Evolutionary conservation across 2,113 vertebrate species (phyloP).

Genomic region (Notiomystis cincta): DNA sequence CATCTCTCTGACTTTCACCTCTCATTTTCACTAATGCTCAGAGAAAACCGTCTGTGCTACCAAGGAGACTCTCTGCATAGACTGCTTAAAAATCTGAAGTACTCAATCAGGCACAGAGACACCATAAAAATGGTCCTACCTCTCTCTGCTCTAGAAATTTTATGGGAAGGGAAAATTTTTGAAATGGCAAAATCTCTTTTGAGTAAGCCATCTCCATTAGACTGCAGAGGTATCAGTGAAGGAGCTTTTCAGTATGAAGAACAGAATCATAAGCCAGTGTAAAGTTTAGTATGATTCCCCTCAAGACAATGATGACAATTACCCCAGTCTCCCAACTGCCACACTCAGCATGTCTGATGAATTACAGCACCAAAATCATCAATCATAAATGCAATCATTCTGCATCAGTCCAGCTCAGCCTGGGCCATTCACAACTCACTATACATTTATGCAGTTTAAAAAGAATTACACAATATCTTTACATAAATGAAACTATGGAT

Average conservation of each 20-base stretch:
- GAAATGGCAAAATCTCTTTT: not conserved
- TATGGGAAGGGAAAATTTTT: not conserved
- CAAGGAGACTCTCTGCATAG: slow-evolving; percentile 13
- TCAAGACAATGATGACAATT: not conserved
- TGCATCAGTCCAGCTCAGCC: not conserved
- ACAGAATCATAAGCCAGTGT: not conserved
- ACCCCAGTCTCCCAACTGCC: not conserved
- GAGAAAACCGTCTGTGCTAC: not conserved
- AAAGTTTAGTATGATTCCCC: not conserved
- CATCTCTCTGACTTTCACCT: slow-evolving; percentile 42
- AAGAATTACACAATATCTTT: slow-evolving; percentile 23
- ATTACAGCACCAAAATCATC: not conserved
- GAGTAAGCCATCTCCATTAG: slow-evolving; percentile 3
- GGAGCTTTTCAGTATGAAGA: not conserved
- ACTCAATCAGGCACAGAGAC: not conserved
- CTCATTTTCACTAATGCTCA: not conserved
- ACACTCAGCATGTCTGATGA: not conserved
- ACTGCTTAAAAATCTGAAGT: slow-evolving; percentile 26
- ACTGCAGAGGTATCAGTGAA: not conserved
- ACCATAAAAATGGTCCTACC: not conserved
- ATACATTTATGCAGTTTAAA: slow-evolving; percentile 24
- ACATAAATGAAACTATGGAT: not conserved
- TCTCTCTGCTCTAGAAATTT: not conserved
- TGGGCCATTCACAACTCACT: slow-evolving; percentile 30
- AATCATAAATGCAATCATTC: not conserved